Conservation (phyloP, 2,797 vertebrate genomes). For the Peromyscus attwateri region DNA sequence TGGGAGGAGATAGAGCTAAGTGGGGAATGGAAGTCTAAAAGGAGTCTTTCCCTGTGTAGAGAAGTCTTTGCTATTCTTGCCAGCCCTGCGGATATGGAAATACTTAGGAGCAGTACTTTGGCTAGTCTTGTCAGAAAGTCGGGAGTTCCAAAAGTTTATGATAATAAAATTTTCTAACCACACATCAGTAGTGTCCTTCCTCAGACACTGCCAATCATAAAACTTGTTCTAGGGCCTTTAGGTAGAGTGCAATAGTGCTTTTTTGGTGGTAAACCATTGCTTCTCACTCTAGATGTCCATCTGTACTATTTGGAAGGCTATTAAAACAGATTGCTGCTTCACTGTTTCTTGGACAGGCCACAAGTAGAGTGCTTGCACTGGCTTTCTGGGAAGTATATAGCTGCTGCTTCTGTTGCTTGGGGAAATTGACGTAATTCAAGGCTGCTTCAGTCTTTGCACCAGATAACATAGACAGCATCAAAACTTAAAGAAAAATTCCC, state of each 20-base stretch:
- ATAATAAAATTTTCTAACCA: neutral
- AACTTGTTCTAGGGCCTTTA: neutral
- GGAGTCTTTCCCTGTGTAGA: neutral
- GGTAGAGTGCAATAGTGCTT: neutral
- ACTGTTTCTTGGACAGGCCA: neutral
- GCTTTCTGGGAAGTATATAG: neutral
- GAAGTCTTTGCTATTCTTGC: conserved; percentile 16
- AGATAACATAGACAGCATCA: neutral
- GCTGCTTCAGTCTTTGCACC: neutral
- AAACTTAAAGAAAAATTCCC: neutral
- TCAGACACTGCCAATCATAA: neutral
- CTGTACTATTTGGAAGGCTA: neutral
- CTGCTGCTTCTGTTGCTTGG: neutral
- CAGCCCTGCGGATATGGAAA: neutral
- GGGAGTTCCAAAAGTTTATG: neutral
- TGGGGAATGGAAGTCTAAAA: neutral
- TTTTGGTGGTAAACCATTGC: neutral
- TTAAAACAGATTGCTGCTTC: neutral
- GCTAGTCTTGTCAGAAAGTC: neutral
- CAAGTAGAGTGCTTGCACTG: neutral
- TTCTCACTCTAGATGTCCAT: neutral
- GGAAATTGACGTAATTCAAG: neutral
- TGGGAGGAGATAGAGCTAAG: neutral
- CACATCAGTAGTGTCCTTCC: neutral
- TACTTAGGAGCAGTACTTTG: neutral